Percentiles rank a stretch among this genome's conserved stretches.
Conservation (phyloP, 2,888 invertebrate species). For the Amiota minor region DNA sequence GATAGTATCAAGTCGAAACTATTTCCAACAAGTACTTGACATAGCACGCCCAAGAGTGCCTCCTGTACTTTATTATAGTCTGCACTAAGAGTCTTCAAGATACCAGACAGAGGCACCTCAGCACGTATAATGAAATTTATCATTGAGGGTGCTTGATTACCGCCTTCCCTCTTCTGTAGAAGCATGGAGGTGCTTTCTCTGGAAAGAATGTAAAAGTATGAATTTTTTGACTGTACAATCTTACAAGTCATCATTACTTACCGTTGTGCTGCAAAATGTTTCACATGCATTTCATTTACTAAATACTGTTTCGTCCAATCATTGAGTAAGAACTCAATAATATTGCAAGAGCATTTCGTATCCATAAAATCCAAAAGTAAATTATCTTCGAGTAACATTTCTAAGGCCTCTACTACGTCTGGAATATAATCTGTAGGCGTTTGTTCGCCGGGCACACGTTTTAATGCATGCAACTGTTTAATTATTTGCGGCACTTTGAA, state of each 20-base stretch:
- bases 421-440: conserved; percentile 78
- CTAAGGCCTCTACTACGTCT: conserved; percentile 88
- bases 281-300: conserved; percentile 84
- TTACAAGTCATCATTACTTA: conserved; percentile 57
- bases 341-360: conserved; percentile 90
- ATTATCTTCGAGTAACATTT: conserved; percentile 87
- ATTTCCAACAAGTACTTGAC: conserved; percentile 91
- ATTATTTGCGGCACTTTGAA: conserved; percentile 90
- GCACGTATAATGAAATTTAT: conserved; percentile 88
- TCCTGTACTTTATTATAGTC: conserved; percentile 93
- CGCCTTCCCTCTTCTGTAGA: conserved; percentile 80
- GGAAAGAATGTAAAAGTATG: not conserved
- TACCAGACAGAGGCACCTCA: conserved; percentile 90
- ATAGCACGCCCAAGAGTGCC: conserved; percentile 86
- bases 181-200: conserved; percentile 79
- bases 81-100: conserved; percentile 91
- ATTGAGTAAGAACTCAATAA: conserved; percentile 86
- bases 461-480: conserved; percentile 79
- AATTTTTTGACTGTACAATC: not conserved
- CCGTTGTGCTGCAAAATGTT: conserved; percentile 78
- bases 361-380: conserved; percentile 92
- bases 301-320: conserved; percentile 87
- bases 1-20: conserved; percentile 93
- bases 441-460: conserved; percentile 63
- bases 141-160: conserved; percentile 82